phyloP scores from a whole-genome alignment of 2,888 invertebrate species.

The Apeira syringaria region DNA sequence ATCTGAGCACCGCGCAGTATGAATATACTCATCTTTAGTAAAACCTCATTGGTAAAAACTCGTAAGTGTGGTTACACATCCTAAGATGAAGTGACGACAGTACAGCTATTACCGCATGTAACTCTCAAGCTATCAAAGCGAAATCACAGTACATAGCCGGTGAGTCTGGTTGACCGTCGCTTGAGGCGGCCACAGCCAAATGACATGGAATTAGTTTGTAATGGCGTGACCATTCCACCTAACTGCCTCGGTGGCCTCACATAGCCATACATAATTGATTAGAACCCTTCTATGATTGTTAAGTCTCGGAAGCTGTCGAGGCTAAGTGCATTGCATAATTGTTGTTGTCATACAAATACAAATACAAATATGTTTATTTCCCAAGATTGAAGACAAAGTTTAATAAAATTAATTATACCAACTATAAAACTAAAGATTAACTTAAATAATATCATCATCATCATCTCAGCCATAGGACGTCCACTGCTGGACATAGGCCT shows the following conservation, averaged over 20 bases:
- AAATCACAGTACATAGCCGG: conserved; percentile 22
- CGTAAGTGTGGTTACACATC: conserved; percentile 1
- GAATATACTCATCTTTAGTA: too few species aligned
- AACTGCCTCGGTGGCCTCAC: conserved; percentile 73
- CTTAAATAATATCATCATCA: too few species aligned
- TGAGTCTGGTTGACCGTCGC: conserved; percentile 45
- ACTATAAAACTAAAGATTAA: too few species aligned
- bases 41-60: too few species aligned
- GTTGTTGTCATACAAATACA: too few species aligned
- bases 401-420: too few species aligned
- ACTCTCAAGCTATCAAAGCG: conserved; percentile 26
- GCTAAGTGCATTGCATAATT: conserved; percentile 3
- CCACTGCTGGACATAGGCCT: too few species aligned
- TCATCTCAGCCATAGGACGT: too few species aligned
- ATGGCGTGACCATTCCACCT: conserved; percentile 79
- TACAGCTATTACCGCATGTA: conserved; percentile 14
- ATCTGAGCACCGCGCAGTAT: too few species aligned
- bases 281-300: conserved; percentile 53
- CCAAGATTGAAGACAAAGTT: too few species aligned
- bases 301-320: conserved; percentile 11
- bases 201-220: conserved; percentile 80
- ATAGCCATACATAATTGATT: conserved; percentile 75
- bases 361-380: too few species aligned
- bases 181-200: conserved; percentile 76
- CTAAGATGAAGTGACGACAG: conserved; percentile 11